phyloP scores from a whole-genome alignment of 2,888 invertebrate species.

The Mesorhabditis spiculigera region DNA sequence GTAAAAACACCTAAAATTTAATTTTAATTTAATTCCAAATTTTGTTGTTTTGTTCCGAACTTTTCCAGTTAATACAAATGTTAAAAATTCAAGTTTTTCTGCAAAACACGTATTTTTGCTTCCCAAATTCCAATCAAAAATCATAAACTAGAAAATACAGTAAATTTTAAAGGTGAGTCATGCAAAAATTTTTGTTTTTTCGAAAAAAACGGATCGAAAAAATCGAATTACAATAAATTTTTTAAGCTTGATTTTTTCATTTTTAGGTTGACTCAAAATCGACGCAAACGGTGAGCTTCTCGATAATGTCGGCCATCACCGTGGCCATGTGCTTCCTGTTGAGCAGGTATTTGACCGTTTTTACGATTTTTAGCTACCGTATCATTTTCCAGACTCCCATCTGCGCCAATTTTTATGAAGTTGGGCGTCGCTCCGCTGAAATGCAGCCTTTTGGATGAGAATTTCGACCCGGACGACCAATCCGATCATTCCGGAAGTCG shows the following conservation, averaged over 20 bases:
- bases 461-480: background rate
- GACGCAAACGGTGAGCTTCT: constrained; percentile 69
- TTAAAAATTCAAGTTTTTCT: no score
- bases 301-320: constrained; percentile 81
- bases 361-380: background rate
- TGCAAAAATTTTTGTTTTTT: no score
- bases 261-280: constrained; percentile 25
- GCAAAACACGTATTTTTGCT: no score
- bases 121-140: no score
- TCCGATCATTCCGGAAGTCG: background rate
- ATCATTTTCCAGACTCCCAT: background rate
- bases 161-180: no score
- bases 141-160: no score
- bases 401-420: background rate
- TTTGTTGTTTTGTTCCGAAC: no score
- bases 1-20: no score
- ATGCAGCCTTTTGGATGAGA: background rate
- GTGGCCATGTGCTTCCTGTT: constrained; percentile 81
- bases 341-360: constrained; percentile 67
- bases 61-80: no score
- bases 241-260: constrained; percentile 10
- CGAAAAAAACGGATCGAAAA: no score
- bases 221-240: background rate
- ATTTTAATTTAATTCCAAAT: no score
- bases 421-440: background rate